Evolutionary conservation across 1,140 invertebrate genomes (phyloP).

Genomic region (Dysdera silvatica): DNA sequence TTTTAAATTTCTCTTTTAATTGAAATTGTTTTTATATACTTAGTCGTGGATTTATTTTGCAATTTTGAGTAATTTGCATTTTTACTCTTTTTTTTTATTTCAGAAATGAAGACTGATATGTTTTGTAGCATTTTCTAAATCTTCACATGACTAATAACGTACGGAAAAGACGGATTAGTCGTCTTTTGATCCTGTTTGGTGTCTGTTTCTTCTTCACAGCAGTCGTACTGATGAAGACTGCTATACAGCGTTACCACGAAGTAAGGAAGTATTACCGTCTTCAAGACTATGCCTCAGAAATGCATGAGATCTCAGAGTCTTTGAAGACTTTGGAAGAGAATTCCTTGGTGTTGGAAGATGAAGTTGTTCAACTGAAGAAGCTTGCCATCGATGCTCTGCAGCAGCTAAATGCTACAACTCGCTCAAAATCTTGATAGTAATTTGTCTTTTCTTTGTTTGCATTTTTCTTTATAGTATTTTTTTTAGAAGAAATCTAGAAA

Average conservation of each 20-base stretch:
- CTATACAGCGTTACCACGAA: conserved; percentile 19
- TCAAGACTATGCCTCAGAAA: conserved; percentile 26
- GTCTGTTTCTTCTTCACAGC: conserved; percentile 16
- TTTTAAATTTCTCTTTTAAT: too few relatives aligned
- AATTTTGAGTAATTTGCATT: too few relatives aligned
- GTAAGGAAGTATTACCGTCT: conserved; percentile 25
- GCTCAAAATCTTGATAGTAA: too few relatives aligned
- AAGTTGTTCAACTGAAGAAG: conserved; percentile 25
- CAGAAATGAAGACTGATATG: too few relatives aligned
- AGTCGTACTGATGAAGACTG: conserved; percentile 23
- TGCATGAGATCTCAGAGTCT: conserved; percentile 24
- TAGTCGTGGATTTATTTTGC: too few relatives aligned
- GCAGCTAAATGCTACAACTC: conserved; percentile 19
- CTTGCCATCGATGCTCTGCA: conserved; percentile 12
- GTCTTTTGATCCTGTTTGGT: conserved; percentile 12
- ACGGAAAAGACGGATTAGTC: conserved; percentile 15
- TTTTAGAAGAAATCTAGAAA: too few relatives aligned
- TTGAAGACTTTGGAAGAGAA: conserved; percentile 18
- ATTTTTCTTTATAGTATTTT: too few relatives aligned
- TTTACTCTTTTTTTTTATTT: too few relatives aligned
- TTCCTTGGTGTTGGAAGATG: conserved; percentile 21
- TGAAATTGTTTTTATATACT: too few relatives aligned
- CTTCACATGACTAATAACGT: conserved; percentile 7
- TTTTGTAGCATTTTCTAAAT: too few relatives aligned
- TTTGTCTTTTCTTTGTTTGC: too few relatives aligned